Percentiles rank a stretch among this genome's conserved stretches.
These are phyloP conservation scores for Etheostoma perlongum DNA, from an alignment of 2,797 vertebrate species.

Conservation along the genomic window DNA sequence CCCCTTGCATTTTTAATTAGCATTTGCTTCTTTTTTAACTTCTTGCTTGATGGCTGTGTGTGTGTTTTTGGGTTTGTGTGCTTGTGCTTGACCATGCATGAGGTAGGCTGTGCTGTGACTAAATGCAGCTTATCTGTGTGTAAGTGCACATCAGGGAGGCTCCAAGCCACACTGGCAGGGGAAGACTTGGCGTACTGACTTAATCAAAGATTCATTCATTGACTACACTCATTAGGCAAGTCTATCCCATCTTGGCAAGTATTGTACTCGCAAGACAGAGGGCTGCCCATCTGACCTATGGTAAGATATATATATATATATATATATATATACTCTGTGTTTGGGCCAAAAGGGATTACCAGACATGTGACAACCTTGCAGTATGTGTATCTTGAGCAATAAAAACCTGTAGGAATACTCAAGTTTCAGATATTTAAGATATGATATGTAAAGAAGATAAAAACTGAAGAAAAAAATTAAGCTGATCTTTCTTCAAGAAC, in stretches of 20 bases:
- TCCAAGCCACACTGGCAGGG: neutral
- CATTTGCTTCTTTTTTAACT: constrained; percentile 19
- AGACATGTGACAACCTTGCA: neutral
- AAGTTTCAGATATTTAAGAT: neutral
- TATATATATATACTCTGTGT: neutral
- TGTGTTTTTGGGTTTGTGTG: neutral
- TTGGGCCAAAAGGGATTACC: neutral
- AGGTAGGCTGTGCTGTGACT: constrained; percentile 19
- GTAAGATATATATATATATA: neutral
- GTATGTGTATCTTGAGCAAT: neutral
- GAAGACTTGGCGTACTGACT: constrained; percentile 24
- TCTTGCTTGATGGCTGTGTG: constrained; percentile 26
- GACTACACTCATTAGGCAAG: constrained; percentile 38
- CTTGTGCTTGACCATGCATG: constrained; percentile 15
- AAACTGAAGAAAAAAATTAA: too few species aligned
- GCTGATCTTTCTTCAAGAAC: too few species aligned
- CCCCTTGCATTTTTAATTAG: constrained; percentile 65
- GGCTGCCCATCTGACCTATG: neutral
- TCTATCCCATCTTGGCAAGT: constrained; percentile 34
- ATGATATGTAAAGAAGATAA: too few species aligned
- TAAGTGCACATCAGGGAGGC: constrained; percentile 30
- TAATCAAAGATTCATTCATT: constrained; percentile 66
- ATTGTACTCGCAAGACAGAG: neutral
- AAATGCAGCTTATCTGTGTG: constrained; percentile 27
- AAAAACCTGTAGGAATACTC: neutral